Conservation (phyloP, 1,140 invertebrate species). For the Pomacea maculata region DNA sequence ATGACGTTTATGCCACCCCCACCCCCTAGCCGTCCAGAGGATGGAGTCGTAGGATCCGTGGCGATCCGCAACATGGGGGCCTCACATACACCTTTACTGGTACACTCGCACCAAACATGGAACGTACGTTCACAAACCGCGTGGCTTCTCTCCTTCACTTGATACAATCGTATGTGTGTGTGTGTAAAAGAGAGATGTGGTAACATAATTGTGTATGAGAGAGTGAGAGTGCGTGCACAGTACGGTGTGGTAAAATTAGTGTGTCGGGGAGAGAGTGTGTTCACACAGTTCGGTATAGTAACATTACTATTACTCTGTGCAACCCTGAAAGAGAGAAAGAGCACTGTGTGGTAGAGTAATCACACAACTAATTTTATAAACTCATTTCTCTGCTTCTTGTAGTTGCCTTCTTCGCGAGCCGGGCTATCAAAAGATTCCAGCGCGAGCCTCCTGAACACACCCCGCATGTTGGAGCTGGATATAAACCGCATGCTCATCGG, state of each 20-base stretch:
- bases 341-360: background rate
- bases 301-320: no score
- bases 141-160: background rate
- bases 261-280: no score
- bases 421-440: slow-evolving; percentile 25
- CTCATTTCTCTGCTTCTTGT: slow-evolving; percentile 15
- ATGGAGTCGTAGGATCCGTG: slow-evolving; percentile 22
- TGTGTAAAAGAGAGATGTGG: no score
- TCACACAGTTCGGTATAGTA: no score
- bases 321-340: background rate
- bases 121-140: slow-evolving; percentile 39
- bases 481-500: slow-evolving; percentile 66
- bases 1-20: background rate
- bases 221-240: background rate
- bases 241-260: no score
- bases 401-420: slow-evolving; percentile 49
- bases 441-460: slow-evolving; percentile 47
- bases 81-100: slow-evolving; percentile 11
- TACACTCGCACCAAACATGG: slow-evolving; percentile 39
- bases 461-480: slow-evolving; percentile 63
- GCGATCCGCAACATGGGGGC: background rate
- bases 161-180: background rate
- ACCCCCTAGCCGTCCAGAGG: slow-evolving; percentile 16
- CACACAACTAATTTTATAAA: background rate
- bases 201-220: background rate